phyloP scores from a whole-genome alignment of 2,113 vertebrate species.

The Leptobrachium ailaonicum region DNA sequence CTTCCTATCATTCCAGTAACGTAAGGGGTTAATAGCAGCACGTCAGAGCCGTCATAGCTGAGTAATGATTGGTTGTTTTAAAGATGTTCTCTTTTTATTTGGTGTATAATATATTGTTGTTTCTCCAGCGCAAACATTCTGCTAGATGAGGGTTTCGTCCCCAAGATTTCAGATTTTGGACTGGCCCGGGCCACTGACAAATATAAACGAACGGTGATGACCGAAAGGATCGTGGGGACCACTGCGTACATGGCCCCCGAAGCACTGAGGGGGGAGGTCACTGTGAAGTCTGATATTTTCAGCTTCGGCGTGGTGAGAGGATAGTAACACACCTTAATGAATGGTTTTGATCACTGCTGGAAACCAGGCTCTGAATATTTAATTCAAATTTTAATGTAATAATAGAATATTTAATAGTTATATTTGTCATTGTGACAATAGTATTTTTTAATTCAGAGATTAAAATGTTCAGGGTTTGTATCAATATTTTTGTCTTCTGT shows the following conservation, averaged over 20 bases:
- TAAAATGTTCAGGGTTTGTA: no score
- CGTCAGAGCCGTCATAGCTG: no score
- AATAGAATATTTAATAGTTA: no score
- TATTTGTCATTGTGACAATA: no score
- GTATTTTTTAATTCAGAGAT: no score
- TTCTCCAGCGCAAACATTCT: constrained; percentile 87
- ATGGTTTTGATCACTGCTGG: no score
- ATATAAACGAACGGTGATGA: constrained; percentile 81
- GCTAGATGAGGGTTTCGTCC: constrained; percentile 75
- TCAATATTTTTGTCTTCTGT: no score
- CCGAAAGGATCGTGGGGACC: constrained; percentile 89
- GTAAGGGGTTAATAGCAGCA: no score
- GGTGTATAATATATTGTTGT: background rate
- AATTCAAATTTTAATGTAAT: no score
- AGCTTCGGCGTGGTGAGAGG: constrained; percentile 91
- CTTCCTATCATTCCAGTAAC: no score
- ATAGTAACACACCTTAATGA: background rate
- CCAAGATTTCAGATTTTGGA: constrained; percentile 96
- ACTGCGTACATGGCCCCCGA: constrained; percentile 96
- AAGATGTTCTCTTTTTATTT: background rate
- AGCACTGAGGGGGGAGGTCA: constrained; percentile 90
- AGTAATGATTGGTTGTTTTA: no score
- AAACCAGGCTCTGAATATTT: no score
- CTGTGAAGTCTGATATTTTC: constrained; percentile 90
- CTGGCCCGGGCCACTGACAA: constrained; percentile 85